Conservation (phyloP, 2,888 invertebrate genomes). For the Harpagoxenus sublaevis region DNA sequence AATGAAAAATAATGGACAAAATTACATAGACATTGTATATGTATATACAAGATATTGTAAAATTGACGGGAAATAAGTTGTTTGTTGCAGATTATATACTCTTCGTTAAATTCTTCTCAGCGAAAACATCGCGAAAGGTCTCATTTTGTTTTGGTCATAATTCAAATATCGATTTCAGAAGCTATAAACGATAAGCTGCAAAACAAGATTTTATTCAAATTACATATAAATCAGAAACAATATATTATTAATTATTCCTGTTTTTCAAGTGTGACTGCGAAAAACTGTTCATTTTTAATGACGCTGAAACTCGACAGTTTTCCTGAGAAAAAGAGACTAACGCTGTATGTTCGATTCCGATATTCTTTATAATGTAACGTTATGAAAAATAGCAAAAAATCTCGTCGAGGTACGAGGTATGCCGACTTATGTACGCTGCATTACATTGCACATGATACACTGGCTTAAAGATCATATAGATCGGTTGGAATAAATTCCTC, state of each 20-base stretch:
- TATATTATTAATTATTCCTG: neutral
- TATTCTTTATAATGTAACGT: neutral
- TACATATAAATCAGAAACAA: neutral
- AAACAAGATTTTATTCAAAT: conserved; percentile 2
- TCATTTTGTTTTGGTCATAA: neutral
- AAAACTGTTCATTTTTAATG: neutral
- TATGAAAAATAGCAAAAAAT: conserved; percentile 22
- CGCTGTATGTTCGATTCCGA: neutral
- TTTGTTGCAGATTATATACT: neutral
- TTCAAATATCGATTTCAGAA: neutral
- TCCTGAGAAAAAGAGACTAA: neutral
- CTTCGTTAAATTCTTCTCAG: neutral
- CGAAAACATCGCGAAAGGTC: neutral
- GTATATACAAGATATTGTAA: neutral
- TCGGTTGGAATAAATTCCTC: conserved; percentile 39
- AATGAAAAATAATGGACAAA: neutral
- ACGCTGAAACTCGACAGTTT: neutral
- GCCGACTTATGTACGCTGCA: neutral
- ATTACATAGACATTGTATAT: neutral
- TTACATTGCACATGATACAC: conserved; percentile 10
- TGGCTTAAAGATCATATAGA: conserved; percentile 37
- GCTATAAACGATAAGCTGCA: neutral
- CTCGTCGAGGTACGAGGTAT: neutral
- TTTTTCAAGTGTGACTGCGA: neutral
- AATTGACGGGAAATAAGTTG: neutral